Evolutionary conservation across 1,140 invertebrate genomes (phyloP), one percentile per base, ranked within the genome.

Genomic region (Mya arenaria): DNA sequence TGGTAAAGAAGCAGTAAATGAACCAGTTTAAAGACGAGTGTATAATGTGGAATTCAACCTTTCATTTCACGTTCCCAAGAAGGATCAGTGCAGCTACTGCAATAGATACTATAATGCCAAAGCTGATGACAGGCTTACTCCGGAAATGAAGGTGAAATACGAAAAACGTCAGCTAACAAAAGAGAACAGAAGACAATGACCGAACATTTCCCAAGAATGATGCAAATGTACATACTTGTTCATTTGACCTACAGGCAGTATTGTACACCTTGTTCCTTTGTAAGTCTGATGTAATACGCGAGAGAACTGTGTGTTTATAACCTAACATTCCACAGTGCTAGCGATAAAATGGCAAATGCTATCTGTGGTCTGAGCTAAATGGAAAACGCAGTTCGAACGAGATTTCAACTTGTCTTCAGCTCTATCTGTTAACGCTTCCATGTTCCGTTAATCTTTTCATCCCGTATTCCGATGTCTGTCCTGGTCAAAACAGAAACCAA

Each of bases 31-130:
- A 56, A 25, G 62, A 34, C 39, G 63, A 15, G 58, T 85, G n/a
- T 85, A 79, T 36, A 85, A 83, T 32, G 66, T 0, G 2, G 63
- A 85, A 37, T 85, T 83, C 48, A 83, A 85, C 69, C 25, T 85
- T 23, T 60, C 37, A 17, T 83, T 85, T 39, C 65, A 83, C 39
- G 36, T 62, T 23, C 81, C 84, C 0, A 85, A 80, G 58, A 85
- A 85, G 17, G 84, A 85, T 65, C 56, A 56, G 32, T 83, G 82
- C 60, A 77, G 83, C n/a, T 15, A 23, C 1, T 86, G 84, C 55
- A 71, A 74, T 23, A 63, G 68, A n/a, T 58, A 56, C 15, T 48
- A 48, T 19, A 48, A 10, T 13, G 41, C 41, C 19, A 19, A 48
- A 10, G 10, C 10, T 19, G 41, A 48, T 48, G 41, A 19, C 19